Evolutionary conservation across 2,113 vertebrate genomes (phyloP).

Genomic region (Numida meleagris): DNA sequence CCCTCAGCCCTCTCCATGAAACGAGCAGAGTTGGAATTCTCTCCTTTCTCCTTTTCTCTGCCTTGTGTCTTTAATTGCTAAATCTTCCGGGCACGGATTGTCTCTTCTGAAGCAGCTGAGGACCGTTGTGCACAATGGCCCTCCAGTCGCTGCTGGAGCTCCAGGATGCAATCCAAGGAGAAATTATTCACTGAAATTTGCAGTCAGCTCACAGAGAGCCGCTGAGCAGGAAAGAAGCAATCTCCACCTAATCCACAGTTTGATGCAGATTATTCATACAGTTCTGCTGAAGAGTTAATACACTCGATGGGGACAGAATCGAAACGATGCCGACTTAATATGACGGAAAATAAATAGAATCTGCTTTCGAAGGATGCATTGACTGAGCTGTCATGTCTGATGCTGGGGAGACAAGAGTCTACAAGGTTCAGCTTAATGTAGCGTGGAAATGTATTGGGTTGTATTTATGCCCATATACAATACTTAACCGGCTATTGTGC

Average conservation of each 20-base stretch:
- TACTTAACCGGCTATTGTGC: conserved; percentile 64
- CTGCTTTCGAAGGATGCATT: conserved; percentile 39
- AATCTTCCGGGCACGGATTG: neutral
- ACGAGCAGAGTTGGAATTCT: neutral
- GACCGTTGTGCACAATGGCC: neutral
- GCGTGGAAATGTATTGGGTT: conserved; percentile 68
- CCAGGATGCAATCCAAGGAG: neutral
- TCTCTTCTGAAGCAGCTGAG: neutral
- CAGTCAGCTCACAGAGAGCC: conserved; percentile 8
- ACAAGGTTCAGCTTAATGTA: conserved; percentile 63
- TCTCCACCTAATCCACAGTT: neutral
- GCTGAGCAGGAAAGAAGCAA: neutral
- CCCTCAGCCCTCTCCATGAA: neutral
- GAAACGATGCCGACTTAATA: conserved; percentile 47
- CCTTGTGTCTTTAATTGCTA: neutral
- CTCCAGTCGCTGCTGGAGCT: neutral
- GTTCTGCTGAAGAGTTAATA: conserved; percentile 48
- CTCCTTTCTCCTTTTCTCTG: neutral
- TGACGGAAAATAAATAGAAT: conserved; percentile 46
- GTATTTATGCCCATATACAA: conserved; percentile 70
- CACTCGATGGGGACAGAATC: conserved; percentile 14
- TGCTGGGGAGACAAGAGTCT: conserved; percentile 52
- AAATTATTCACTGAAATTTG: conserved; percentile 10
- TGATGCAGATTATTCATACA: conserved; percentile 29
- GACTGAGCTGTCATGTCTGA: conserved; percentile 39